A percentile compares a stretch with the other conserved stretches of the same genome.
Evolutionary conservation across 2,888 invertebrate genomes (phyloP).

Genomic region (Tribolium freemani): DNA sequence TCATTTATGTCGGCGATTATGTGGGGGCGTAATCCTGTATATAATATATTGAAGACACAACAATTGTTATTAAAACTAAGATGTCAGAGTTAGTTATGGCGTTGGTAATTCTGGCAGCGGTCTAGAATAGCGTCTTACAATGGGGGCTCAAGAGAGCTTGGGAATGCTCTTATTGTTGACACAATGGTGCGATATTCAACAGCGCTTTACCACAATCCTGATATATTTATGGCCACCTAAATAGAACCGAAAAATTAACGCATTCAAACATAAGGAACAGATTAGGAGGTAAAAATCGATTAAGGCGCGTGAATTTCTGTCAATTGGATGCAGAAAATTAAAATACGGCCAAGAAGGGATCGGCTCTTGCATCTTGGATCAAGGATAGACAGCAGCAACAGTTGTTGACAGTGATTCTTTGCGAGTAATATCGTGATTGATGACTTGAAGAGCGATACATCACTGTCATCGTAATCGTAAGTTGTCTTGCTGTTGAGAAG

Average conservation of each 20-base stretch:
- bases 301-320: conserved; percentile 23
- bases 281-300: conserved; percentile 14
- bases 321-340: conserved; percentile 29
- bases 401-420: conserved; percentile 52
- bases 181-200: conserved; percentile 34
- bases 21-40: conserved; percentile 7
- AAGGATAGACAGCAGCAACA: conserved; percentile 46
- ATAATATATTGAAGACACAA: conserved; percentile 34
- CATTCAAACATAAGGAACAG: neutral
- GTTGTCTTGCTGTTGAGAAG: conserved; percentile 34
- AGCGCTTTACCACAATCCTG: conserved; percentile 35
- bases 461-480: conserved; percentile 47
- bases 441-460: conserved; percentile 47
- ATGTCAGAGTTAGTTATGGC: conserved; percentile 36
- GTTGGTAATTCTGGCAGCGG: conserved; percentile 34
- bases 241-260: conserved; percentile 23
- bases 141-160: conserved; percentile 32
- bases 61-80: conserved; percentile 45
- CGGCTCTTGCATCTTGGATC: conserved; percentile 13
- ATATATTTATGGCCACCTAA: conserved; percentile 31
- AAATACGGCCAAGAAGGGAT: conserved; percentile 23
- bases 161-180: conserved; percentile 39
- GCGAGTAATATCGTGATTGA: conserved; percentile 50
- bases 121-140: conserved; percentile 34
- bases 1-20: conserved; percentile 25